Conservation (phyloP, 2,797 vertebrate genomes). For the Mormyrus proboscirostris region DNA sequence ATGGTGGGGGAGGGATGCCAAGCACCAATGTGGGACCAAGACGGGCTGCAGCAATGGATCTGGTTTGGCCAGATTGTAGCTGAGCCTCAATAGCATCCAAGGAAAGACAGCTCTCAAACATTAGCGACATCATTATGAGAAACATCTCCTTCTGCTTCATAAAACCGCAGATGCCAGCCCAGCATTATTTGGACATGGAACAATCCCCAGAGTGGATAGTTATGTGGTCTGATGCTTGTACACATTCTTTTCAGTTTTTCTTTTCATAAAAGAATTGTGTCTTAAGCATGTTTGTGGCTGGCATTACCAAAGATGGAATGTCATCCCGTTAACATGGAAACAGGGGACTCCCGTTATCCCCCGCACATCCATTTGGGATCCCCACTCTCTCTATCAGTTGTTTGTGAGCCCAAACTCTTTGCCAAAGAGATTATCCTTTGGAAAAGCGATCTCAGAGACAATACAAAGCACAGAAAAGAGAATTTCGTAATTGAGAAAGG, state of each 20-base stretch:
- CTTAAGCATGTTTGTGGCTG: not conserved
- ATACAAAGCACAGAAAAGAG: not conserved
- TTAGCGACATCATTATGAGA: not conserved
- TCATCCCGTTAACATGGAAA: not conserved
- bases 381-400: not conserved
- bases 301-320: not conserved
- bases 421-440: not conserved
- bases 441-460: not conserved
- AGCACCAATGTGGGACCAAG: not conserved
- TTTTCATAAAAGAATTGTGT: not conserved
- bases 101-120: not conserved
- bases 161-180: not conserved
- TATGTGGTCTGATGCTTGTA: not conserved
- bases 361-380: not conserved
- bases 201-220: not conserved
- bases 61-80: not conserved
- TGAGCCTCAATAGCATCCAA: not conserved
- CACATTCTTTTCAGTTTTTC: not conserved
- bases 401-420: not conserved
- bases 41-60: not conserved
- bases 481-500: not conserved
- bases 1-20: not conserved
- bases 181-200: not conserved
- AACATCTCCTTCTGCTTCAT: not conserved
- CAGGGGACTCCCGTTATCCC: not conserved